Evolutionary conservation across 2,113 vertebrate species (phyloP).

Genomic region (Otocyon megalotis): DNA sequence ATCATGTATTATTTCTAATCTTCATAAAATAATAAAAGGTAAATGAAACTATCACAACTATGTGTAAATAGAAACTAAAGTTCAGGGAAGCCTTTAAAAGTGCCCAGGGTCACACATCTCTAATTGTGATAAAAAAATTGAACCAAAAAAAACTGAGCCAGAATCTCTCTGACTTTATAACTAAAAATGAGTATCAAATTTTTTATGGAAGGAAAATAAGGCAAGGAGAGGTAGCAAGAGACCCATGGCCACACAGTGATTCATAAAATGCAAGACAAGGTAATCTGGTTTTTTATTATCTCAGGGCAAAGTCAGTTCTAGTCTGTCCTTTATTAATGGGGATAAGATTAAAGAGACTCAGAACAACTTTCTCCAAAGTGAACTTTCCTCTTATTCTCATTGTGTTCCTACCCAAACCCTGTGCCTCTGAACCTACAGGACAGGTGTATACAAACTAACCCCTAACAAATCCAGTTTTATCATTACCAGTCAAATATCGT

Average conservation of each 20-base stretch:
- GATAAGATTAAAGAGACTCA: not conserved
- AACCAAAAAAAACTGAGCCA: not conserved
- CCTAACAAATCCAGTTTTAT: not conserved
- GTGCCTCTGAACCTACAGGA: not conserved
- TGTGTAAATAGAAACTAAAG: not conserved
- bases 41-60: not conserved
- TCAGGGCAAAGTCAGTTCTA: not conserved
- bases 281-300: not conserved
- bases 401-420: not conserved
- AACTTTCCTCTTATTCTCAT: not conserved
- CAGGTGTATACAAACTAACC: not conserved
- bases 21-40: not conserved
- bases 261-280: not conserved
- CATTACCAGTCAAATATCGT: not conserved
- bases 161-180: not conserved
- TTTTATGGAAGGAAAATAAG: not conserved
- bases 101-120: not conserved
- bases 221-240: not conserved
- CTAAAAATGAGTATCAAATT: not conserved
- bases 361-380: not conserved
- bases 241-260: not conserved
- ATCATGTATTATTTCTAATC: not conserved
- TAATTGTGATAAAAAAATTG: not conserved
- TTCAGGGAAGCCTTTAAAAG: conserved; percentile 7
- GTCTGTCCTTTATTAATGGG: not conserved